A percentile compares a stretch with the other conserved stretches of the same genome.
These are phyloP conservation scores for Microplitis demolitor DNA, from an alignment of 1,140 invertebrate species.

Conservation along the genomic window DNA sequence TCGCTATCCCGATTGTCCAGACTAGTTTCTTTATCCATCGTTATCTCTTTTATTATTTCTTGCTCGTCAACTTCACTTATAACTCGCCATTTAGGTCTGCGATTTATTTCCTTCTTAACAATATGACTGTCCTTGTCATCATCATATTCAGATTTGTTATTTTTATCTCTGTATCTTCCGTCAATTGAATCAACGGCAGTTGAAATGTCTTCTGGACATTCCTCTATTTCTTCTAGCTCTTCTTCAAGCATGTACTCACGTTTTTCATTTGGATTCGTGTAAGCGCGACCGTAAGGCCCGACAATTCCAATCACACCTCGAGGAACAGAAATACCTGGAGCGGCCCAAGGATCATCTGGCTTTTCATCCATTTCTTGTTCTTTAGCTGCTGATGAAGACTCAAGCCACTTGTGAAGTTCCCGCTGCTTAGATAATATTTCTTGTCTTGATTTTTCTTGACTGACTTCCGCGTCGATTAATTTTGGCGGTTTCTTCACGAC, in stretches of 20 bases:
- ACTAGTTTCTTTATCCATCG: constrained; percentile 4
- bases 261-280: constrained; percentile 39
- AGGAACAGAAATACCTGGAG: constrained; percentile 27
- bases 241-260: constrained; percentile 48
- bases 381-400: background rate
- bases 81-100: constrained; percentile 41
- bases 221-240: constrained; percentile 45
- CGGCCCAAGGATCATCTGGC: constrained; percentile 1
- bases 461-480: background rate
- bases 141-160: constrained; percentile 3
- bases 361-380: background rate
- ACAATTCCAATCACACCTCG: constrained; percentile 49
- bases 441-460: background rate
- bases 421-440: constrained; percentile 31
- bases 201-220: constrained; percentile 26
- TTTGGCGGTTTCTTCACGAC: constrained; percentile 41
- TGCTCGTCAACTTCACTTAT: constrained; percentile 35
- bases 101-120: constrained; percentile 31
- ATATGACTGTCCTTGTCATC: constrained; percentile 19
- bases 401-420: constrained; percentile 42
- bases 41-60: background rate
- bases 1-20: background rate
- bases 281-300: constrained; percentile 41
- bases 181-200: constrained; percentile 18
- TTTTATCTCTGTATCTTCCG: constrained; percentile 1